Base-by-base conservation (phyloP, 2,113 vertebrate genomes). In the Damaliscus lunatus region DNA sequence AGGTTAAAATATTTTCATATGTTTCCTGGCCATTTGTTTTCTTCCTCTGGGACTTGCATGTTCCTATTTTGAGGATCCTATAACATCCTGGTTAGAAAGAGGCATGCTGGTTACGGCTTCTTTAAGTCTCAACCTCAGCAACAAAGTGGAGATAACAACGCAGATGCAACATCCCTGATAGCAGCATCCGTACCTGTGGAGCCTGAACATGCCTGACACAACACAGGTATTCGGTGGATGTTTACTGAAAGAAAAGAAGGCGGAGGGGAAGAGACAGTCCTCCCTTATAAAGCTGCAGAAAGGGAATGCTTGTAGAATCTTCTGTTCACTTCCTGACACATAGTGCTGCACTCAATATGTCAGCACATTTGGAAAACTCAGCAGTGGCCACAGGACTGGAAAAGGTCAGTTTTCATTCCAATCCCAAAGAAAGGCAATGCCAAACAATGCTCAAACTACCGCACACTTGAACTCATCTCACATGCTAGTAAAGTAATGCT, bases 1-100 rank as follows among this genome's bases (percentile, higher is more conserved):
- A n/a, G 82, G 60, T 43, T 55, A 82, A 55, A 84, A 81, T 71
- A 86, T 62, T 85, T 88, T 57, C 82, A 7, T 55, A 14, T 29
- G 13, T 8, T 46, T 81, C 36, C 17, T 36, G 53, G 31, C 53
- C 81, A 57, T 52, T 55, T 86, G 33, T 13, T 88, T 67, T 48
- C 77, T 89, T 62, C 60, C 83, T 92, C 48, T 31, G 36, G 82
- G 71, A 83, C 25, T 6, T 9, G 0, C 5, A 8, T 0, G 12
- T 21, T 52, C 23, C 7, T 25, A 33, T 86, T 93, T 7, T 43
- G 84, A 94, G 25, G 60, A 43, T 46, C 27, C 10, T 23, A 29
- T 25, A 46, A 36, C 83, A 67, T 36, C 36, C 77, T 46, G 31
- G 1, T 31, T 46, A 36, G 48, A 71, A 87, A 82, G 2, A 0